Conservation (phyloP, 2,888 invertebrate species). For the Ennomos erosarius region DNA sequence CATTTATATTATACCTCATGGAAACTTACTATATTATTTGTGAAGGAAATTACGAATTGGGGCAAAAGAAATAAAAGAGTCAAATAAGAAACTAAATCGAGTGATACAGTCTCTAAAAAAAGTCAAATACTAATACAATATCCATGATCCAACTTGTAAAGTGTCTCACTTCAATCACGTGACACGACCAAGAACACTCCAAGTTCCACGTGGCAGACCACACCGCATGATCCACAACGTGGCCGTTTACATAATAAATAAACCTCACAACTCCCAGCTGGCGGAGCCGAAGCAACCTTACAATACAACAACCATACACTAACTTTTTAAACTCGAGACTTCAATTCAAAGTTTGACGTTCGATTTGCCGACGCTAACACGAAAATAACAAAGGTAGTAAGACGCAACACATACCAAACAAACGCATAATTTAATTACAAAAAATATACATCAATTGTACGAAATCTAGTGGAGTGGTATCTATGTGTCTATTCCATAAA, state of each 20-base stretch:
- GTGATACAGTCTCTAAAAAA: conserved; percentile 5
- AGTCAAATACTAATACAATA: conserved; percentile 46
- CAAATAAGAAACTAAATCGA: conserved; percentile 11
- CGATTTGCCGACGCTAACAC: conserved; percentile 38
- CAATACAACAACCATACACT: conserved; percentile 38
- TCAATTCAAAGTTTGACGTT: conserved; percentile 30
- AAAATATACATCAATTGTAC: too few relatives aligned
- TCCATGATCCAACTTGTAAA: conserved; percentile 39
- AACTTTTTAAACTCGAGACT: conserved; percentile 8
- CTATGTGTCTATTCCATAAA: conserved; percentile 22
- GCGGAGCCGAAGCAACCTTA: conserved; percentile 30
- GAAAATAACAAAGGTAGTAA: conserved; percentile 47
- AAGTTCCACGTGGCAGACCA: conserved; percentile 61
- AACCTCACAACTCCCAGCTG: too few relatives aligned
- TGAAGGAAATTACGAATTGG: conserved; percentile 7
- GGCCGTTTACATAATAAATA: conserved; percentile 64
- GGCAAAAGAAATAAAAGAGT: conserved; percentile 22
- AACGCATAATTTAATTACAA: too few relatives aligned
- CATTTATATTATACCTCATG: not conserved
- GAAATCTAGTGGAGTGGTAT: conserved; percentile 42
- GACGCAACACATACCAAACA: conserved; percentile 39
- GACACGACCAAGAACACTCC: conserved; percentile 39
- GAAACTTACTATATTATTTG: not conserved
- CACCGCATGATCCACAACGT: conserved; percentile 52
- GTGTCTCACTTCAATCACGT: conserved; percentile 52